These are phyloP conservation scores for Aphis gossypii DNA, from an alignment of 1,140 invertebrate genomes.

Conservation along the genomic window DNA sequence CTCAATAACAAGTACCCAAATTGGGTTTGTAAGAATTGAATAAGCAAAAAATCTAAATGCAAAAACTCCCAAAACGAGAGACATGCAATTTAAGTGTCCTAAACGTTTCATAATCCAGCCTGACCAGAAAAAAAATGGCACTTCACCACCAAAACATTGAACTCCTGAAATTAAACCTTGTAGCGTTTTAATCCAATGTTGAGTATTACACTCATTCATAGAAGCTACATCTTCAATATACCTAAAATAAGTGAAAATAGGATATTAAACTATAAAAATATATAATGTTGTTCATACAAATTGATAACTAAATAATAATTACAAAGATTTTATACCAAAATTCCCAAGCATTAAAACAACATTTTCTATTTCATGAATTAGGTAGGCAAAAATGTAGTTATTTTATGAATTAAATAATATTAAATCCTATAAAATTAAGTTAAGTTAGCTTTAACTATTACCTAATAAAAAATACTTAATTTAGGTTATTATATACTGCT, in stretches of 20 bases:
- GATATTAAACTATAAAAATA: conserved; percentile 29
- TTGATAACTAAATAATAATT: background rate
- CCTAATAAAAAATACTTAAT: too few relatives aligned
- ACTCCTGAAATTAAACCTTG: conserved; percentile 81
- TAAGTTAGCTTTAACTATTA: background rate
- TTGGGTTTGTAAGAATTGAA: conserved; percentile 80
- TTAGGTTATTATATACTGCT: background rate
- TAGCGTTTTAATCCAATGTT: conserved; percentile 76
- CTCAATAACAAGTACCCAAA: conserved; percentile 85
- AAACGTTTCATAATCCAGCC: conserved; percentile 81
- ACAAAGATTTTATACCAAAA: background rate
- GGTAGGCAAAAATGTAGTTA: background rate
- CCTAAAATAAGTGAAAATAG: conserved; percentile 61
- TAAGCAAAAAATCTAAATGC: conserved; percentile 82
- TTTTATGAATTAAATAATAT: background rate
- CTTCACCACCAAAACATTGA: conserved; percentile 85
- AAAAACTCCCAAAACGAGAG: conserved; percentile 78
- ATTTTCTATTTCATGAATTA: background rate
- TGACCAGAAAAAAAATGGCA: conserved; percentile 88
- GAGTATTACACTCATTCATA: conserved; percentile 65
- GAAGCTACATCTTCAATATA: conserved; percentile 76
- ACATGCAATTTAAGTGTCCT: conserved; percentile 84
- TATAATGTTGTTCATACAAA: background rate
- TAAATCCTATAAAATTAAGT: background rate
- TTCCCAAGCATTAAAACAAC: background rate